These are phyloP conservation scores for Thunnus albacares DNA, from an alignment of 2,797 vertebrate genomes.

Conservation along the genomic window DNA sequence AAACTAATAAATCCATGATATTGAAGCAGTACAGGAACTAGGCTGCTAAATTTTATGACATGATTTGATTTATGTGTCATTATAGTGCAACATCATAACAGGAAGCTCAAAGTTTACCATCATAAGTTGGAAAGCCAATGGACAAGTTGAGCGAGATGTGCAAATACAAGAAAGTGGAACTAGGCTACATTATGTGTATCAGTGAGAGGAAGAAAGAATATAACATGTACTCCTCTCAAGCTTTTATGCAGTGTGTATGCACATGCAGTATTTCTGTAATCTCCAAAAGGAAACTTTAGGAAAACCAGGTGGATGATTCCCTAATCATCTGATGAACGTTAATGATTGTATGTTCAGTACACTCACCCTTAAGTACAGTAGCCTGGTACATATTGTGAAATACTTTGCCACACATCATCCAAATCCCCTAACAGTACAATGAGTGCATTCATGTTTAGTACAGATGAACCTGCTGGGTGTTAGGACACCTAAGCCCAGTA, in stretches of 20 bases:
- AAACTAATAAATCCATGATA: no score
- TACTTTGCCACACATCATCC: constrained; percentile 15
- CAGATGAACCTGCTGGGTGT: constrained; percentile 29
- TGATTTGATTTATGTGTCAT: not conserved
- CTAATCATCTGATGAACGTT: not conserved
- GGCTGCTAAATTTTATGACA: no score
- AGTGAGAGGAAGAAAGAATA: not conserved
- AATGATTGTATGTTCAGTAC: not conserved
- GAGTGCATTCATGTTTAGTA: constrained; percentile 29
- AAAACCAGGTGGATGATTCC: not conserved
- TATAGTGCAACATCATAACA: not conserved
- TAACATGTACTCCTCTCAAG: no score
- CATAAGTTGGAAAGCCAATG: not conserved
- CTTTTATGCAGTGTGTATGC: not conserved
- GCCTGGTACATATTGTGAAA: constrained; percentile 6
- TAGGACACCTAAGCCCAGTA: not conserved
- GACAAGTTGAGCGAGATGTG: not conserved
- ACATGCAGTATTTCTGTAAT: not conserved
- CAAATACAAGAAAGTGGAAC: constrained; percentile 21
- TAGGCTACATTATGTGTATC: not conserved
- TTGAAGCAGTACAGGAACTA: no score
- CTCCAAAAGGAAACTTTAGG: not conserved
- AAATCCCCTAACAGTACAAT: constrained; percentile 30
- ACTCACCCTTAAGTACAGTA: not conserved
- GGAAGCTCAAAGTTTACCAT: constrained; percentile 1